Evolutionary conservation across 2,888 invertebrate genomes (phyloP), one percentile per base, ranked within the genome.

Genomic region (Galeruca laticollis): DNA sequence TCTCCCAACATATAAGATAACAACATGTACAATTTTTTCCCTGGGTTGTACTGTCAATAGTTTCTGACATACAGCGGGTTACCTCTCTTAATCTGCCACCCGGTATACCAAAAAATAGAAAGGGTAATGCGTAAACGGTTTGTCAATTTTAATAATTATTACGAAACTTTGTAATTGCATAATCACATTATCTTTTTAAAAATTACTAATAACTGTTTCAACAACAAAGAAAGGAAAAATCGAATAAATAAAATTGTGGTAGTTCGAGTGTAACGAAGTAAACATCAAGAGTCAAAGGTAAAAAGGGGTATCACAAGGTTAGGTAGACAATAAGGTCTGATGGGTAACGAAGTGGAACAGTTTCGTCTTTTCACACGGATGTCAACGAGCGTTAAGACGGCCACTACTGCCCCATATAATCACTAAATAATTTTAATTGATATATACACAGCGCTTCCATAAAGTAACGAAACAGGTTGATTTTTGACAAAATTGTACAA

Each of bases 401-500:
- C 66, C 64, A 71, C 82, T 81, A 82, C 80, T 82, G 82, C 82
- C 82, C 83, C 80, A 82, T 79, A 81, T 83, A 82, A 82, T 80
- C 80, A 71, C 57, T 64, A 43, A 57, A 56, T 35, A 37, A 57
- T 35, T 35, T 73, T 49, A 60, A 75, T 43, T 43, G 26, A 26
- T 26, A 6, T 26, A 2, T 26, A 26, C 26, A 26, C 2, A 6
- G 6, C 6, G 26, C 3, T 26, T 5, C 26, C 26, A 26, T 26
- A 26, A 26, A 3, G 4, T 26, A 26, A 26, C n/a, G n/a, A n/a
- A n/a, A n/a, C n/a, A n/a, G n/a, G n/a, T n/a, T n/a, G n/a, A n/a
- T n/a, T n/a, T n/a, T n/a, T n/a, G n/a, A n/a, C n/a, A n/a, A n/a
- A n/a, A n/a, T n/a, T n/a, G n/a, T n/a, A n/a, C n/a, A n/a, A n/a